Evolutionary conservation across 2,113 vertebrate genomes (phyloP), one percentile per base, ranked within the genome.

Genomic region (Phylloscopus trochiloides): DNA sequence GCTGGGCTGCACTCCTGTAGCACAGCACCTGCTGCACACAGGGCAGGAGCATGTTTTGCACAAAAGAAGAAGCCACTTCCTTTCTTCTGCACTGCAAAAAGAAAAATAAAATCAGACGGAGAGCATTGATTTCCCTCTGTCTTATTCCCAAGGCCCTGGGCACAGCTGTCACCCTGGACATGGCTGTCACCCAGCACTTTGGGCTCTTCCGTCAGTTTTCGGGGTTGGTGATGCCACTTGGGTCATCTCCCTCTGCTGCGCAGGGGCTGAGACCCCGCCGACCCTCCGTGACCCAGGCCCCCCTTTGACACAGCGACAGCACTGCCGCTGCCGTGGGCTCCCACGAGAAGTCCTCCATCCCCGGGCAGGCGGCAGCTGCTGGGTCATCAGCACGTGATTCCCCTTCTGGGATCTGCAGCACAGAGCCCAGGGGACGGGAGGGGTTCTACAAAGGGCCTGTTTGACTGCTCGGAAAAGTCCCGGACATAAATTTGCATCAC

Each of bases 1-100:
- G 96, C 94, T 97, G 93, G 62, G 95, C 77, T 95, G 92, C 88
- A 24, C 75, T 82, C 90, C 93, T 48, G 48, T 80, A 90, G 78
- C 86, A 19, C 71, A 3, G 90, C 91, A 96, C 93, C 96, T 96
- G 93, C 96, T 93, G 92, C 90, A 80, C 22, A 3, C 76, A 90
- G 48, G 74, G 90, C 51, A 94, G 90, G 78, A 90, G 51, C 63
- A 1, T 95, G 96, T 96, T 97, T 96, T 97, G 94, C 90, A 86
- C 93, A 90, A 79, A 95, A 91, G 90, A 96, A 86, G 71, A 96
- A 97, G 55, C 96, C 96, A 96, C 96, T 94, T 97, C 96, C 96
- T 97, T 96, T 93, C 63, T 40, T 94, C 61, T 88, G 51, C n/a
- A 52, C 72, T 88, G 42, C 65, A 81, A 63, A 88, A 86, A 58